Evolutionary conservation across 2,888 invertebrate genomes (phyloP), one percentile per base, ranked within the genome.

Genomic region (Ypsolopha scabrella): DNA sequence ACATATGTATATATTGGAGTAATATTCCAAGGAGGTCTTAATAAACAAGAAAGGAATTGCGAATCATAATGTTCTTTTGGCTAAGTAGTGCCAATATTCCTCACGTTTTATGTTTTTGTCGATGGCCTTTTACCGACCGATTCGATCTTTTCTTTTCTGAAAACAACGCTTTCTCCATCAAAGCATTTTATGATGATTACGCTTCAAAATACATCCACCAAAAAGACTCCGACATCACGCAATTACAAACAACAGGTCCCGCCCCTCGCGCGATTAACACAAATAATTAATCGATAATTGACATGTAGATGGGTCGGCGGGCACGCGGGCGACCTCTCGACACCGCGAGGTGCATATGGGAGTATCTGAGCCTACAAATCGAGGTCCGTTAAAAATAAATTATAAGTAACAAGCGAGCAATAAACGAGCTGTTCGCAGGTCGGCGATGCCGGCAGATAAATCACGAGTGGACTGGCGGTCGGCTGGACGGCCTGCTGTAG

Each of bases 361-460:
- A 38, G 35, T 48, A 47, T 43, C 56, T 57, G 59, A 60, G 68
- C 65, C 71, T 74, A 81, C 79, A 77, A 82, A 83, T 82, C 76
- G 72, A 75, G 70, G 75, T 76, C 81, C 78, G 80, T 83, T 83
- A 86, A 85, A 86, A 85, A 82, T 83, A 86, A 83, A 85, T 85
- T 83, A 85, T 81, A 85, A 83, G 81, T 86, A 85, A 86, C 83
- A 82, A 86, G 77, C 76, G 68, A 72, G 75, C 80, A 78, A 80
- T 81, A 82, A 81, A 76, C 81, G 77, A 71, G 74, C 75, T 78
- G 82, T 85, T 85, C 77, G 80, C 85, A 74, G 80, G 81, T 81
- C 71, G 72, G 67, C 77, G 83, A 82, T 83, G 79, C 78, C 66
- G 69, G 67, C 75, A 75, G 83, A 85, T 85, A 85, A 82, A 86